Evolutionary conservation across 2,113 vertebrate species (phyloP), one percentile per base, ranked within the genome.

Genomic region (Rostratula benghalensis): DNA sequence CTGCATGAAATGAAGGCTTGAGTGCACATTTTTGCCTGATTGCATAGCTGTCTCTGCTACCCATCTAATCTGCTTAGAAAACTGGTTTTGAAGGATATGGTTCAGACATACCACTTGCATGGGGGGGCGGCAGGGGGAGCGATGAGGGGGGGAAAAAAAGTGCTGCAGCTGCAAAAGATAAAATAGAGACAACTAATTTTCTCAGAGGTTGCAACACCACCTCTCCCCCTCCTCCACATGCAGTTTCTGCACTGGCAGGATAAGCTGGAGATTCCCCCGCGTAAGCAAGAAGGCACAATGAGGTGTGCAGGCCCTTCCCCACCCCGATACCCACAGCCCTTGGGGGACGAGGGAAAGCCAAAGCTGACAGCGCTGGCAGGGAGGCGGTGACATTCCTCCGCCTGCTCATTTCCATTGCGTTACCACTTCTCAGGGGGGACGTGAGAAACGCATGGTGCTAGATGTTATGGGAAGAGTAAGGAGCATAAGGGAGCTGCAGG

Each of bases 41-140:
- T 97, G 97, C 97, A 97, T 97, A 96, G 96, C 91, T 96, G 97
- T 96, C 94, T 97, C 97, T 96, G 96, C 94, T 97, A 91, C 97
- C 91, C 97, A 97, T 97, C 97, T 97, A 95, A 97, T 96, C 97
- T 97, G 84, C 94, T 97, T 94, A 97, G 96, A 97, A 97, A 97
- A 97, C 97, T 97, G 97, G 97, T 97, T 97, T 97, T 95, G 96
- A 97, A 97, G 95, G 97, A 93, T 97, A 95, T 78, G 89, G 95
- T 93, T 97, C 94, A 97, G 97, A 97, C 97, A 97, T 91, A 96
- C 95, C 92, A 94, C 94, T 97, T 5, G 1, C 69, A 81, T 81
- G 13, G 23, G 4, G 50, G 21, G 19, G 43, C 37, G 65, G 64
- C 8, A 80, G 81, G 43, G 64, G 37, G 24, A 27, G 68, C 69